Conservation (phyloP, 2,113 vertebrate genomes). For the Rhea pennata region DNA sequence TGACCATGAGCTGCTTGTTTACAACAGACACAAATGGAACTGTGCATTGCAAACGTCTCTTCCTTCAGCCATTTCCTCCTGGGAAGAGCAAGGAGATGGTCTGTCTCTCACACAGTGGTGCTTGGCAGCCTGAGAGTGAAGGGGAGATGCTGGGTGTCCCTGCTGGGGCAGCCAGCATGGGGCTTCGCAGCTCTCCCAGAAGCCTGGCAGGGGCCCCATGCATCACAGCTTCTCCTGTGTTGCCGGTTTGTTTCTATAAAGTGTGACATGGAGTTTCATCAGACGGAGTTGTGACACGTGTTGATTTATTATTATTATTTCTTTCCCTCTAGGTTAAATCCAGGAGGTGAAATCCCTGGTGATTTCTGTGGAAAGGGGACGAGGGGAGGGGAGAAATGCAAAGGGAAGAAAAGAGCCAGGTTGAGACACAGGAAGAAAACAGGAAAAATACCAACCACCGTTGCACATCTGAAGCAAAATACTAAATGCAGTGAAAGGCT, state of each 20-base stretch:
- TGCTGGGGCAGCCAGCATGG: fast-evolving
- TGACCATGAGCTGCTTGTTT: fast-evolving
- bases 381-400: neutral
- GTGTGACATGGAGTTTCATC: neutral
- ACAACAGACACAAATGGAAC: neutral
- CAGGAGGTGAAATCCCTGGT: neutral
- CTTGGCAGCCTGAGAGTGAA: neutral
- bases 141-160: no score
- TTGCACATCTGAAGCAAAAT: neutral
- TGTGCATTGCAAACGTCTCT: fast-evolving
- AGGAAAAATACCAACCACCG: neutral
- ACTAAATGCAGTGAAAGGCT: neutral
- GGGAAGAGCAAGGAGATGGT: neutral
- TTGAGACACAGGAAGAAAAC: neutral
- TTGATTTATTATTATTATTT: no score
- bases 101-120: fast-evolving
- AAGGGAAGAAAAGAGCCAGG: neutral
- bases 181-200: no score
- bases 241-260: neutral
- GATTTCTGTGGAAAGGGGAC: no score
- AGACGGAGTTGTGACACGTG: neutral
- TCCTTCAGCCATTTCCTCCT: neutral
- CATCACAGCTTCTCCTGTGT: neutral
- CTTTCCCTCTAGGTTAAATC: neutral
- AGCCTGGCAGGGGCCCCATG: neutral